Percentiles rank a stretch among this genome's conserved stretches.
Conservation (phyloP, 2,113 vertebrate species). For the Peromyscus californicus region DNA sequence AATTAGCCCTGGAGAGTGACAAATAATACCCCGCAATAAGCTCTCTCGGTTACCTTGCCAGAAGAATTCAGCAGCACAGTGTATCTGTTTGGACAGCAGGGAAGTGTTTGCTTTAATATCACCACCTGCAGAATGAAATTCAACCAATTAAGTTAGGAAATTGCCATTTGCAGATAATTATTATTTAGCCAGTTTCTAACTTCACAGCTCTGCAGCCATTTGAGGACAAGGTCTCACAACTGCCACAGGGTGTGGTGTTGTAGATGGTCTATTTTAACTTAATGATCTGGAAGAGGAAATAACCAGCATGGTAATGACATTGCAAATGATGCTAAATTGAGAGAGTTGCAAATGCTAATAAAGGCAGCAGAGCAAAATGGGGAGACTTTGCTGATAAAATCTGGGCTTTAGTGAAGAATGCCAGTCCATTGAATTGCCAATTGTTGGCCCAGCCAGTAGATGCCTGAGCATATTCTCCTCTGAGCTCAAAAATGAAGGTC, state of each 20-base stretch:
- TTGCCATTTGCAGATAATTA: slow-evolving; percentile 81
- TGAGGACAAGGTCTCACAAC: slow-evolving; percentile 81
- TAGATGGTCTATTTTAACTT: slow-evolving; percentile 83
- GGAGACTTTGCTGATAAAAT: slow-evolving; percentile 78
- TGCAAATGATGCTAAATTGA: slow-evolving; percentile 79
- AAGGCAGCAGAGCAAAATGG: slow-evolving; percentile 75
- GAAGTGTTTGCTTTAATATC: slow-evolving; percentile 76
- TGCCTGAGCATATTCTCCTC: neutral
- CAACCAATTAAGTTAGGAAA: slow-evolving; percentile 82
- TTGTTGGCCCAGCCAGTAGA: slow-evolving; percentile 8
- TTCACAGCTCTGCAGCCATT: slow-evolving; percentile 76
- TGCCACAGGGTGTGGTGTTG: slow-evolving; percentile 77
- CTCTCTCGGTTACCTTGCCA: slow-evolving; percentile 71
- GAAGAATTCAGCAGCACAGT: slow-evolving; percentile 69
- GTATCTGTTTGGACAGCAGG: slow-evolving; percentile 75
- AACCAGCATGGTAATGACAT: slow-evolving; percentile 80
- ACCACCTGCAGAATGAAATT: slow-evolving; percentile 83
- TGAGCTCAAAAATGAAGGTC: slow-evolving; percentile 63
- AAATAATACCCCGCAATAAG: slow-evolving; percentile 65
- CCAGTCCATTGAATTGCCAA: slow-evolving; percentile 56
- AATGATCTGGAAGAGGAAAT: slow-evolving; percentile 84
- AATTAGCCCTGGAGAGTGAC: slow-evolving; percentile 62
- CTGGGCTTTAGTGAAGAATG: slow-evolving; percentile 63
- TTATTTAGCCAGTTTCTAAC: slow-evolving; percentile 79
- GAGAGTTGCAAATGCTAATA: slow-evolving; percentile 80